phyloP scores from a whole-genome alignment of 2,797 vertebrate species.

The Dipus sagitta region DNA sequence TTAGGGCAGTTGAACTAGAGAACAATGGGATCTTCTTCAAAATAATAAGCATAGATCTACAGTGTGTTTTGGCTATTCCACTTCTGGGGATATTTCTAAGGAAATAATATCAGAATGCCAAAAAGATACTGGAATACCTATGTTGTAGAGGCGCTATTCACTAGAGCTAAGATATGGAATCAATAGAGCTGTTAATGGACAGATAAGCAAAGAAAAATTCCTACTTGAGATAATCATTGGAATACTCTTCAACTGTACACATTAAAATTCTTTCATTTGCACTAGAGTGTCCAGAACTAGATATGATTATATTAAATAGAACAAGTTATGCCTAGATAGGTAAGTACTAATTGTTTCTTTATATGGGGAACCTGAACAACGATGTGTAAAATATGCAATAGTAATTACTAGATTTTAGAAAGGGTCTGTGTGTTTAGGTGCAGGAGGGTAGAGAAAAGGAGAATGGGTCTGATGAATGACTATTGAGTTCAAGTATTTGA shows the following conservation, averaged over 20 bases:
- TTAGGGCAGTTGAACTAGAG: background rate
- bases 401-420: background rate
- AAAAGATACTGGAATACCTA: background rate
- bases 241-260: background rate
- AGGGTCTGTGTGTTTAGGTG: background rate
- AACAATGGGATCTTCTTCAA: background rate
- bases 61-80: too few species aligned
- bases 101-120: background rate
- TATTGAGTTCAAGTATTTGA: background rate
- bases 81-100: background rate
- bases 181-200: background rate
- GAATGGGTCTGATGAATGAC: background rate
- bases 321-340: too few species aligned
- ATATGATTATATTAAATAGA: background rate
- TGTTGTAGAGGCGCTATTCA: background rate
- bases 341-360: background rate
- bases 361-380: background rate
- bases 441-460: background rate
- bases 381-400: background rate
- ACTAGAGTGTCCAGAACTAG: background rate
- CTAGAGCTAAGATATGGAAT: background rate
- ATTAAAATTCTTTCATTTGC: background rate
- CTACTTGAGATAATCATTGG: background rate
- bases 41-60: background rate
- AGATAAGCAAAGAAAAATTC: background rate